Base-by-base conservation (phyloP, 2,797 vertebrate species). In the Macropodus opercularis region DNA sequence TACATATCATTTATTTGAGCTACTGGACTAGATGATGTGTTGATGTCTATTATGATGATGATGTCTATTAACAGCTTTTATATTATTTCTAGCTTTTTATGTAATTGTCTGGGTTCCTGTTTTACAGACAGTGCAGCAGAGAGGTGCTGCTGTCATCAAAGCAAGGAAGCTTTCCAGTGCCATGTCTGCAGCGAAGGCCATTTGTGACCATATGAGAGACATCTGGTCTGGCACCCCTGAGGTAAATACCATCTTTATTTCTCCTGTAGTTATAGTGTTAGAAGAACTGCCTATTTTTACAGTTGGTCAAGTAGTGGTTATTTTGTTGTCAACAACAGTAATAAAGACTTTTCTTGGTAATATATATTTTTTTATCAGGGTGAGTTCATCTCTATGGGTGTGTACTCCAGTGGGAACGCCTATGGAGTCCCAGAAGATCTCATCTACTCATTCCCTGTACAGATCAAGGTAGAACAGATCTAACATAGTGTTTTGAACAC, bases 151-250 rank as follows among this genome's bases (percentile, higher is more conserved):
- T 0, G 96, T 98, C 72, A 97, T 98, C 79, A 96, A 97, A 76
- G 95, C 96, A 65, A 91, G 95, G 76, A 98, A 98, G 80, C 91
- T 98, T 46, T 98, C 96, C 79, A 98, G 96, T 38, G 96, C 96
- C 0, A 97, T 98, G 96, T 98, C 96, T 63, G 96, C 96, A 49
- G 95, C 96, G 17, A 98, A 98, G 84, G 96, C 96, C 77, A 96
- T 98, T 84, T 94, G 94, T 75, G 96, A 98, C 88, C 96, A 98
- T 47, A 91, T 98, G 92, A 93, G 93, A 75, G 93, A 96, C 91
- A 92, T 98, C 89, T 98, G 95, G 96, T 92, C 93, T 31, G 96
- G 96, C 82, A 98, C 96, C 79, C 84, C 93, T 13, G 94, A 94
- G 91, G 97, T 98, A 80, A 86, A 80, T 47, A 0, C 14, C 18